These are phyloP conservation scores for Caenorhabditis virilis DNA, from an alignment of 2,888 invertebrate species.

Conservation along the genomic window DNA sequence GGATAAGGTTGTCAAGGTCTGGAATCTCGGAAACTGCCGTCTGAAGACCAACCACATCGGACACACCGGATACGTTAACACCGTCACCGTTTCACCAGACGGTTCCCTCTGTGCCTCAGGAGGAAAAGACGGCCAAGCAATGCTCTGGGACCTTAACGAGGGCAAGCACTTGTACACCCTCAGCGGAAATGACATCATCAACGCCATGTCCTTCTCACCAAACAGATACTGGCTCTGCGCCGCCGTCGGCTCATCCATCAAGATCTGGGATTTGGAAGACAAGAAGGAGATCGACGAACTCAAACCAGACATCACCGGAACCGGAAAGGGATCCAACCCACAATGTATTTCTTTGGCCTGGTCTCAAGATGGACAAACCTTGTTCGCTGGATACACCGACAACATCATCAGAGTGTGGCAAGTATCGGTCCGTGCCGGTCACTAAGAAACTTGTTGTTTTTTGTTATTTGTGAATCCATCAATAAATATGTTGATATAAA, in stretches of 20 bases:
- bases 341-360: slow-evolving; percentile 89
- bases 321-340: slow-evolving; percentile 74
- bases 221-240: slow-evolving; percentile 98
- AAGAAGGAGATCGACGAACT: slow-evolving; percentile 99
- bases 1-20: slow-evolving; percentile 86
- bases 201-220: slow-evolving; percentile 96
- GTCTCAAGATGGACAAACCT: slow-evolving; percentile 98
- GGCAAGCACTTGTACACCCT: slow-evolving; percentile 98
- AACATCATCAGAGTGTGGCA: slow-evolving; percentile 98
- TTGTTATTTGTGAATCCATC: slow-evolving; percentile 24
- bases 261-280: slow-evolving; percentile 99
- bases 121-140: slow-evolving; percentile 92
- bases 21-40: slow-evolving; percentile 98
- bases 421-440: slow-evolving; percentile 73
- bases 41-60: slow-evolving; percentile 97
- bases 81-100: slow-evolving; percentile 97
- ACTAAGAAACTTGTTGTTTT: slow-evolving; percentile 34
- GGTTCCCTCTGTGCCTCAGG: slow-evolving; percentile 99
- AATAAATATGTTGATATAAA: slow-evolving; percentile 42
- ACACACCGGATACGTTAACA: slow-evolving; percentile 95
- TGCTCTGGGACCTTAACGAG: slow-evolving; percentile 99
- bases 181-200: slow-evolving; percentile 97
- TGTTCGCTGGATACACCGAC: slow-evolving; percentile 92
- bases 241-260: slow-evolving; percentile 95
- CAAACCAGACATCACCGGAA: slow-evolving; percentile 84